Evolutionary conservation across 1,140 invertebrate species (phyloP).

Genomic region (Seison nebaliae): DNA sequence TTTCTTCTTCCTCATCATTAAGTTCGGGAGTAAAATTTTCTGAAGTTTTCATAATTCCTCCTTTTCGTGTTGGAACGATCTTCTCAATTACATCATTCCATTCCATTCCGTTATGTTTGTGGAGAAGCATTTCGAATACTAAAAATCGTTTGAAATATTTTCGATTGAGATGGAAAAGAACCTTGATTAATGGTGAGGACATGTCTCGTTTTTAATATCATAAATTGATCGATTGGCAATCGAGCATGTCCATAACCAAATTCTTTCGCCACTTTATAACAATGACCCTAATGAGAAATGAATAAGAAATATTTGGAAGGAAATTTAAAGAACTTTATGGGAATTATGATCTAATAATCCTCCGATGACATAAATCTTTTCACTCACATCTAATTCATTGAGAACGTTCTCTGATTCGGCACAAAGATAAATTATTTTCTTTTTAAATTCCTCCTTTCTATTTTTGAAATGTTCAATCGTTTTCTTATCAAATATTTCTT

Average conservation of each 20-base stretch:
- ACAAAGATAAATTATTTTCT: slow-evolving; percentile 59
- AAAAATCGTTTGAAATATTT: too few species aligned
- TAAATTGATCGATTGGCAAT: slow-evolving; percentile 60
- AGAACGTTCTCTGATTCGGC: slow-evolving; percentile 65
- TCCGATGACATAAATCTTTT: slow-evolving; percentile 68
- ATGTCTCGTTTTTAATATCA: slow-evolving; percentile 68
- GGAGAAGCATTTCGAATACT: too few species aligned
- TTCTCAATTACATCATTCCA: too few species aligned
- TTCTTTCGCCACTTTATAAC: slow-evolving; percentile 47
- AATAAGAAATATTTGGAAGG: slow-evolving; percentile 6
- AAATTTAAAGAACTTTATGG: slow-evolving; percentile 1
- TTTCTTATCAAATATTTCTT: too few species aligned
- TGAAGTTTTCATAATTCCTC: too few species aligned
- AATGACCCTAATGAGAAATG: slow-evolving; percentile 37
- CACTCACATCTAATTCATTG: slow-evolving; percentile 39
- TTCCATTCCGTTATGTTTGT: too few species aligned
- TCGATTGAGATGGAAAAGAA: too few species aligned
- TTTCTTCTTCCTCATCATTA: too few species aligned
- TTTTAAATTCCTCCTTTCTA: too few species aligned
- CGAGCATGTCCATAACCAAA: slow-evolving; percentile 51
- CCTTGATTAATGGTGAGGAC: slow-evolving; percentile 85
- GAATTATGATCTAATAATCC: slow-evolving; percentile 81
- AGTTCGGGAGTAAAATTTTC: too few species aligned
- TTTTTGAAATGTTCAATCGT: too few species aligned
- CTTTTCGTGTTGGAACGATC: too few species aligned